Conservation (phyloP, 2,888 invertebrate species). For the Hypolimnas misippus region DNA sequence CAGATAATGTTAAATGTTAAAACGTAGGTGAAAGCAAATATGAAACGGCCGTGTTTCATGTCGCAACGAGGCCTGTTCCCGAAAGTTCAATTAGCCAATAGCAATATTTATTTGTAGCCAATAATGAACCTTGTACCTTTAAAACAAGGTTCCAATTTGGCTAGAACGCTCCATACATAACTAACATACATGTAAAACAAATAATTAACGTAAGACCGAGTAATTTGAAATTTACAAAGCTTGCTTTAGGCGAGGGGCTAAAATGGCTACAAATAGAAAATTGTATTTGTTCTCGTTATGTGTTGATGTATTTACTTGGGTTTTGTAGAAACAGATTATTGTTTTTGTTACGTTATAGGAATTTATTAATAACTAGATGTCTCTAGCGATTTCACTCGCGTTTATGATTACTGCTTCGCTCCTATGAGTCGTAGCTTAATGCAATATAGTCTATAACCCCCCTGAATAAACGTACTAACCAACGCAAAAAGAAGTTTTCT, state of each 20-base stretch:
- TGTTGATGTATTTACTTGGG: neutral
- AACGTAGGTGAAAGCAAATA: conserved; percentile 14
- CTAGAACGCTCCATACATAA: neutral
- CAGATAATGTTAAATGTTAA: conserved; percentile 5
- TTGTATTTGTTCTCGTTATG: neutral
- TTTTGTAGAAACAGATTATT: too few species aligned
- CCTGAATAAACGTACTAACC: too few species aligned
- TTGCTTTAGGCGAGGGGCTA: conserved; percentile 4
- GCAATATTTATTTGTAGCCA: conserved; percentile 21
- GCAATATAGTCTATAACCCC: too few species aligned
- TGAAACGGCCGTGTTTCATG: conserved; percentile 12
- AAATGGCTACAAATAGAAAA: neutral
- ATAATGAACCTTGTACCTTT: conserved; percentile 25
- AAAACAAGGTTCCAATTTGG: conserved; percentile 16
- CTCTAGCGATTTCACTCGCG: too few species aligned
- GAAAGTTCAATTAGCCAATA: conserved; percentile 35
- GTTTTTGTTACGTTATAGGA: too few species aligned
- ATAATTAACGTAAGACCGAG: conserved; percentile 17
- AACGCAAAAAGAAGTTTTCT: too few species aligned
- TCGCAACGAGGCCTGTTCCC: conserved; percentile 8
- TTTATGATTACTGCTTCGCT: too few species aligned
- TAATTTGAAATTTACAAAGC: conserved; percentile 22
- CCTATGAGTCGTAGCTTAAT: too few species aligned
- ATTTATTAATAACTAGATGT: too few species aligned
- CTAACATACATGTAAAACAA: neutral